These are phyloP conservation scores for Paraescarpia echinospica DNA, from an alignment of 1,140 invertebrate genomes.

Conservation along the genomic window DNA sequence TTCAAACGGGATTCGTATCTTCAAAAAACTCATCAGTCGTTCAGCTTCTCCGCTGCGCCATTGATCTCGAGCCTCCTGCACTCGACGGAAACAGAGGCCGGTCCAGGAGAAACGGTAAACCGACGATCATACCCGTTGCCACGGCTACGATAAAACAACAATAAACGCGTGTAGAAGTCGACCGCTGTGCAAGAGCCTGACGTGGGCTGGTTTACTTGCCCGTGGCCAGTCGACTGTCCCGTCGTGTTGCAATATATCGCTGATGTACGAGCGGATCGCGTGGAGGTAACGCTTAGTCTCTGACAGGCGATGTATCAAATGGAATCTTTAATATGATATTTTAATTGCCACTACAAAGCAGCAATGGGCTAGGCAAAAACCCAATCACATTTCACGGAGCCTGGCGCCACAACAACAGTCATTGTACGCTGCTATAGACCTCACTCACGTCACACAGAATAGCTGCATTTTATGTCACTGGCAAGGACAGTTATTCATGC, in stretches of 20 bases:
- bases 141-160: not conserved
- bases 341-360: not conserved
- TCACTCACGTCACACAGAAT: not conserved
- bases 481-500: not conserved
- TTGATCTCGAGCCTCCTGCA: not conserved
- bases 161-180: not conserved
- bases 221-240: not conserved
- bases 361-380: not conserved
- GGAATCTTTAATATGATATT: not conserved
- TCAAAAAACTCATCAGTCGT: not conserved
- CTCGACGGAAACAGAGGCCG: not conserved
- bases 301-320: not conserved
- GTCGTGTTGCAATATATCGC: not conserved
- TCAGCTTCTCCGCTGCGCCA: not conserved
- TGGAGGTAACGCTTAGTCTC: not conserved
- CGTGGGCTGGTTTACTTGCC: not conserved
- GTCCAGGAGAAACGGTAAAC: not conserved
- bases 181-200: not conserved
- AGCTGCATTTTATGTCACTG: not conserved
- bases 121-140: not conserved
- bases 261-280: not conserved
- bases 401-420: not conserved
- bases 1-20: not conserved
- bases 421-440: too few relatives aligned
- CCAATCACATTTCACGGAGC: not conserved